phyloP scores from a whole-genome alignment of 2,113 vertebrate species.

The Hippolais icterina region DNA sequence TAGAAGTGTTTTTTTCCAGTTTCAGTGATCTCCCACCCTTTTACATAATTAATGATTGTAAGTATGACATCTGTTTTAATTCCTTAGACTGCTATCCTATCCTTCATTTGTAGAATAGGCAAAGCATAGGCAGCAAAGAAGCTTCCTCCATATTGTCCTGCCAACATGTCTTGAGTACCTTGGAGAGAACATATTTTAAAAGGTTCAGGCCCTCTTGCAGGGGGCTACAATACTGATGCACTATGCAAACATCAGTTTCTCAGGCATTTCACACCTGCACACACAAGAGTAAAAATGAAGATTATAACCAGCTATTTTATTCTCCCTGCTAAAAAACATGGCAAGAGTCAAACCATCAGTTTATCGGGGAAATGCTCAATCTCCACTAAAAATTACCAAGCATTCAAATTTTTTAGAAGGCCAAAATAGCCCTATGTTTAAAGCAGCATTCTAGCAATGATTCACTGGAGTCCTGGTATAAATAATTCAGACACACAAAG shows the following conservation, averaged over 20 bases:
- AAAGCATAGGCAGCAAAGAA: neutral
- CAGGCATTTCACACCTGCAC: neutral
- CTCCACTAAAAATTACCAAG: neutral
- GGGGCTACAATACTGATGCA: neutral
- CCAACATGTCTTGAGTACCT: neutral
- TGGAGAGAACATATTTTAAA: neutral
- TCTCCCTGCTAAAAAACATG: neutral
- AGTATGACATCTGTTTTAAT: neutral
- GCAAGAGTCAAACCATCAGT: neutral
- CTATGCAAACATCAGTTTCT: neutral
- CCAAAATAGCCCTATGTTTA: neutral
- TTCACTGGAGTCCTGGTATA: neutral
- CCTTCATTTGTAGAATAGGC: neutral
- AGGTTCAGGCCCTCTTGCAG: neutral
- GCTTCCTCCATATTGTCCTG: neutral
- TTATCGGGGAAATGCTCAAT: neutral
- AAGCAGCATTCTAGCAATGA: neutral
- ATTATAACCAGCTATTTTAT: neutral
- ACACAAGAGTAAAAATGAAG: neutral
- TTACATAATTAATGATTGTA: neutral
- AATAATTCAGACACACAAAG: neutral
- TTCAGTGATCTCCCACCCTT: neutral
- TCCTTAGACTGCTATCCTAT: neutral
- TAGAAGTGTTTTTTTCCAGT: neutral
- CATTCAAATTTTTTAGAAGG: neutral